A percentile compares a stretch with the other conserved stretches of the same genome.
phyloP scores from a whole-genome alignment of 1,140 invertebrate species.

The Tetranychus cinnabarinus region DNA sequence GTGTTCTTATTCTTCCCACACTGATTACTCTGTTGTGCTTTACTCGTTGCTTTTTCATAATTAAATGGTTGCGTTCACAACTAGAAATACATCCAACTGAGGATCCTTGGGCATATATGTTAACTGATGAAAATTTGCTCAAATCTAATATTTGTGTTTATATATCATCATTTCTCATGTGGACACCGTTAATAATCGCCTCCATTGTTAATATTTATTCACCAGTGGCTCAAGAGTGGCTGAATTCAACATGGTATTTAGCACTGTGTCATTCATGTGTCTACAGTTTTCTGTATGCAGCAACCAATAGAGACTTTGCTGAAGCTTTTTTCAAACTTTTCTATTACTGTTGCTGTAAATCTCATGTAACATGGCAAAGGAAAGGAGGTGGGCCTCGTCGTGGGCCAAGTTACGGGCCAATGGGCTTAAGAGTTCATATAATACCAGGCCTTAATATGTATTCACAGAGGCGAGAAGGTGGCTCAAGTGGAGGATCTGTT shows the following conservation, averaged over 20 bases:
- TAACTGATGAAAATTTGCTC: constrained; percentile 31
- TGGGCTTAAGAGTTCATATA: constrained; percentile 38
- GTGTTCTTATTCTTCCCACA: constrained; percentile 21
- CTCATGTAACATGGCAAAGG: constrained; percentile 34
- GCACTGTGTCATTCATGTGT: constrained; percentile 40
- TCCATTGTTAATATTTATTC: background rate
- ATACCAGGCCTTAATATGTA: constrained; percentile 46
- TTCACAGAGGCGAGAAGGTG: constrained; percentile 17
- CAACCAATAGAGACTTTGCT: constrained; percentile 38
- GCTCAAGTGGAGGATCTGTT: background rate
- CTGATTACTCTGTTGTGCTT: constrained; percentile 20
- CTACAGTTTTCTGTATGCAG: constrained; percentile 38
- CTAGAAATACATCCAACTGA: constrained; percentile 1
- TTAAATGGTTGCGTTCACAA: constrained; percentile 16
- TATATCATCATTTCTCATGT: constrained; percentile 34
- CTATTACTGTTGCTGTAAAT: constrained; percentile 60
- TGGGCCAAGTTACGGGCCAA: background rate
- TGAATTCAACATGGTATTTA: constrained; percentile 39
- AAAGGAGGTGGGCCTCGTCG: constrained; percentile 4
- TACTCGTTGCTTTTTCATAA: constrained; percentile 34
- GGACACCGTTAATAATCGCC: constrained; percentile 34
- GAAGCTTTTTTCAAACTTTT: constrained; percentile 48
- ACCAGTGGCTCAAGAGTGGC: constrained; percentile 22
- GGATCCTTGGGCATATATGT: background rate
- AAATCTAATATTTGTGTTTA: constrained; percentile 38